Evolutionary conservation across 2,888 invertebrate species (phyloP), one percentile per base, ranked within the genome.

Genomic region (Cheilosia vulpina): DNA sequence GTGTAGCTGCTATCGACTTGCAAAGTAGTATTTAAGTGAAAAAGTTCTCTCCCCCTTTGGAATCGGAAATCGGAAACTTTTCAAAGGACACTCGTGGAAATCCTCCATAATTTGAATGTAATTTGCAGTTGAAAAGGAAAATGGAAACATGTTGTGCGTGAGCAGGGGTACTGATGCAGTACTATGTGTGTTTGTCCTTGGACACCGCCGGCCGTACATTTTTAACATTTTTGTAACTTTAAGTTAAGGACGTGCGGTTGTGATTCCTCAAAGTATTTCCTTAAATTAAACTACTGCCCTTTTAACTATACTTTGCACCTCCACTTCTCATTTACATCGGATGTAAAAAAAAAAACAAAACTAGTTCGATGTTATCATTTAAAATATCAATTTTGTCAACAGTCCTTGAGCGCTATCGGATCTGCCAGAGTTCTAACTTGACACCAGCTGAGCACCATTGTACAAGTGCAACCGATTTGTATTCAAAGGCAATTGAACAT

Each of bases 21-120:
- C 58, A 76, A 79, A 87, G 77, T 78, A 80, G 57, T 71, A 84
- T 78, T 80, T 75, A 87, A 82, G 83, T 87, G 73, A 84, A 87
- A 85, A 87, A 77, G 41, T 87, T 87, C 77, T 73, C 80, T 66
- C 83, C 58, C 50, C 75, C 71, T 43, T 57, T 41, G 87, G 88
- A 89, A 90, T 89, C 89, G 89, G 91, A 91, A 91, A 91, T 91
- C 90, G 90, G 91, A 91, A 91, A 91, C 90, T 91, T 52, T 91
- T 89, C 88, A 90, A 88, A 88, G 90, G 89, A 89, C 90, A 91
- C 90, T 91, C 90, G 89, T 90, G 89, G 89, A 91, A 91, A 91
- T 91, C 90, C 52, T 52, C 88, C 90, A 90, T 90, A 91, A 91
- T 91, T 91, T 91, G 91, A 91, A 91, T 91, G 90, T 90, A 90